Conservation (phyloP, 2,797 vertebrate genomes). For the Spondyliosoma cantharus region DNA sequence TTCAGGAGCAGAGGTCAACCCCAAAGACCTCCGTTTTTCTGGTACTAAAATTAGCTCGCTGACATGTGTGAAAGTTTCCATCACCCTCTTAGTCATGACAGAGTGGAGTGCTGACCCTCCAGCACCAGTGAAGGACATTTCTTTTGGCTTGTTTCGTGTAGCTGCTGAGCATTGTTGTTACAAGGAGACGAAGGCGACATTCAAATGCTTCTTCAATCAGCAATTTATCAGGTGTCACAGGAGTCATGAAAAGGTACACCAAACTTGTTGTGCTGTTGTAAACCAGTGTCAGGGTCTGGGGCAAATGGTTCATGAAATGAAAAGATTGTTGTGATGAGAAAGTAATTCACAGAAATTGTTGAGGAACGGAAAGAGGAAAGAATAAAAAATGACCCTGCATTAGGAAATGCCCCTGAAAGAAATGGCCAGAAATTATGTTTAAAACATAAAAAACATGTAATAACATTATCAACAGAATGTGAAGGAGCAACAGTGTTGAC, state of each 20-base stretch:
- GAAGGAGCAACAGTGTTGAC: too few species aligned
- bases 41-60: conserved; percentile 66
- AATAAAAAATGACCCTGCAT: conserved; percentile 10
- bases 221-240: conserved; percentile 32
- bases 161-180: not conserved
- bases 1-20: conserved; percentile 65
- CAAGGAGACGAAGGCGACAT: conserved; percentile 1
- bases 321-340: conserved; percentile 29
- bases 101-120: conserved; percentile 20
- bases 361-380: conserved; percentile 14
- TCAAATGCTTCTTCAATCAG: conserved; percentile 33
- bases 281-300: conserved; percentile 17
- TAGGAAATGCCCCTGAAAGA: too few species aligned
- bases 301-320: conserved; percentile 17
- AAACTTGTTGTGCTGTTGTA: conserved; percentile 17
- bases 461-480: too few species aligned
- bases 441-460: too few species aligned
- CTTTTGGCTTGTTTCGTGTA: conserved; percentile 25
- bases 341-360: conserved; percentile 8
- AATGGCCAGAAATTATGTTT: too few species aligned
- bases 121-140: conserved; percentile 48
- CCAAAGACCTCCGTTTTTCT: conserved; percentile 50
- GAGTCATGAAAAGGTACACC: conserved; percentile 1
- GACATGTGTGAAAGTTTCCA: conserved; percentile 71
- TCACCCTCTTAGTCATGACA: conserved; percentile 54